Base-by-base conservation (phyloP, 1,140 invertebrate genomes). In the Plodia interpunctella region DNA sequence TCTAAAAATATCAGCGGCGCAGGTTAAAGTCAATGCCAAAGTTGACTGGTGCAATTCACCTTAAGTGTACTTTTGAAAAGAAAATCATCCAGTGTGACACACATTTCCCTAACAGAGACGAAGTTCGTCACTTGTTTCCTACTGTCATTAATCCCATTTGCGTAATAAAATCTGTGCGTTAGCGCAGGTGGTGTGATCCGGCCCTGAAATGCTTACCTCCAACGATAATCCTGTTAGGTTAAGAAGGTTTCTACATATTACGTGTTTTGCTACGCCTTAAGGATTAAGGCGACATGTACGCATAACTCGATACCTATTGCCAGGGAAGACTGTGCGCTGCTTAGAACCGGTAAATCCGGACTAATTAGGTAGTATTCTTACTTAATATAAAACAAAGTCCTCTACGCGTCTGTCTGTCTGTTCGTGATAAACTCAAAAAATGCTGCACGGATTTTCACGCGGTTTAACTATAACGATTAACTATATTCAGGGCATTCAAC, bases 171-270 rank as follows among this genome's bases (percentile, higher is more conserved):
- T 88, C 86, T 88, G 82, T 80, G 83, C 76, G 81, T 87, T 87
- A 88, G 83, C 80, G 71, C 72, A 76, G 75, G 78, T 80, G 76
- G 76, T 80, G 80, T 85, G 84, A 87, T 88, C 86, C 84, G 86
- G 75, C 86, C 86, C 83, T 88, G 84, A 87, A 87, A 83, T 83
- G 83, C 81, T 82, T 85, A 80, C 90, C 90, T 91, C 91, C 90
- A 83, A 90, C 90, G 91, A 90, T 92, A 92, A 92, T 92, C 91
- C 90, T 91, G 91, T 92, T 92, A 92, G 91, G 91, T 91, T 92
- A 92, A 92, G 91, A 92, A 92, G 91, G 91, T 92, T 92, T 92
- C 91, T 91, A 91, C 91, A 92, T 92, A 92, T 92, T 91, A 92
- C 89, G 85, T 91, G 91, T 90, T 92, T 91, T 91, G 84, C 85